Conservation (phyloP, 2,113 vertebrate genomes). For the Clarias batrachus region DNA sequence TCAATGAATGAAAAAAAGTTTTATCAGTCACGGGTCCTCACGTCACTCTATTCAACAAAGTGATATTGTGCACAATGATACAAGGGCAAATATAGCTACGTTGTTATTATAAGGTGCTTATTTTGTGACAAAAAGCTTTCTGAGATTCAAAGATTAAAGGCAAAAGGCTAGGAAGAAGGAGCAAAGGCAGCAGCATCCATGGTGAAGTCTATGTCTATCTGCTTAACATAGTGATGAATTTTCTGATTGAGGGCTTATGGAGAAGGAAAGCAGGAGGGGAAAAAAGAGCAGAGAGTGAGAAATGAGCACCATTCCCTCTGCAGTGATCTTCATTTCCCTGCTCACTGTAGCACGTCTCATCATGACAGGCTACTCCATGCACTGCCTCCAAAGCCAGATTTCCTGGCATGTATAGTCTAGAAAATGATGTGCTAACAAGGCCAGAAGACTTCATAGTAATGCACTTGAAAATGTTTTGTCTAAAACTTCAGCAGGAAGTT, state of each 20-base stretch:
- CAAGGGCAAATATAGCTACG: constrained; percentile 6
- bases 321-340: constrained; percentile 71
- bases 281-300: constrained; percentile 56
- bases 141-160: constrained; percentile 43
- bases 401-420: constrained; percentile 48
- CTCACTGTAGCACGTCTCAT: constrained; percentile 71
- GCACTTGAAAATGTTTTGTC: constrained; percentile 22
- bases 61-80: constrained; percentile 5
- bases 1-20: constrained; percentile 27
- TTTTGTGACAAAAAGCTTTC: constrained; percentile 24
- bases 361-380: constrained; percentile 67
- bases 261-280: constrained; percentile 31
- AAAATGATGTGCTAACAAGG: constrained; percentile 70
- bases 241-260: constrained; percentile 44
- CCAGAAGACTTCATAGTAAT: constrained; percentile 45
- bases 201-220: constrained; percentile 49
- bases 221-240: constrained; percentile 53
- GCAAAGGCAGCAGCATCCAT: constrained; percentile 38
- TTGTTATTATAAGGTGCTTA: constrained; percentile 27
- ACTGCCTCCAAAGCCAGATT: constrained; percentile 52
- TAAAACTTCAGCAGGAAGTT: constrained; percentile 25
- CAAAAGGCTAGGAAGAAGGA: constrained; percentile 17
- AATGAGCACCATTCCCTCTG: constrained; percentile 50
- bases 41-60: background rate
- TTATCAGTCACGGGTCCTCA: constrained; percentile 24